Evolutionary conservation across 2,797 vertebrate genomes (phyloP).

Genomic region (Tangara arthus): DNA sequence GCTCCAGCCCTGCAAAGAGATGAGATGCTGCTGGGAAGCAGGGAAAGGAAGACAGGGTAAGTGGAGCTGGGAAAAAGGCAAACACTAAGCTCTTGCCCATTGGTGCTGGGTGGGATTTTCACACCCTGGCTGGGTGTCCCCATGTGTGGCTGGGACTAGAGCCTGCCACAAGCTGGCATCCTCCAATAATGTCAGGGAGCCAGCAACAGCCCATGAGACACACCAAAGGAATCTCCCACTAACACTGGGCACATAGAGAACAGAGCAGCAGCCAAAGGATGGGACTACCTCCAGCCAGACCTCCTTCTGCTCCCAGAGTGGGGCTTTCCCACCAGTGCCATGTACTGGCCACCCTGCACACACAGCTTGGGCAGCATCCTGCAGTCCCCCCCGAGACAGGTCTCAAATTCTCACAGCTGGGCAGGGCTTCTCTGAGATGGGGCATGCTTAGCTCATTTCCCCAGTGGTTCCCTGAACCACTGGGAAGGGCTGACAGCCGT

Average conservation of each 20-base stretch:
- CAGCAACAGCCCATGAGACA: neutral
- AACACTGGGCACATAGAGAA: fast-evolving
- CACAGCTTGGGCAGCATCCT: neutral
- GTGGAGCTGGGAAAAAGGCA: fast-evolving
- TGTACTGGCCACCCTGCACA: neutral
- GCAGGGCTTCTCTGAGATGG: neutral
- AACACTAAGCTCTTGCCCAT: neutral
- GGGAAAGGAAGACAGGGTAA: neutral
- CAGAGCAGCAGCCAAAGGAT: neutral
- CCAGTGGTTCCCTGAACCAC: neutral
- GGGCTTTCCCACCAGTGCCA: neutral
- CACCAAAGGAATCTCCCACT: neutral
- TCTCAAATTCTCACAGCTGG: neutral
- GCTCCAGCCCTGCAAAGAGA: neutral
- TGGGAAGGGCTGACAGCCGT: neutral
- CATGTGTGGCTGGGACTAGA: neutral
- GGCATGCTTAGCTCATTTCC: neutral
- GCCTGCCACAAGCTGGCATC: neutral
- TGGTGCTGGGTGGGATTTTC: neutral
- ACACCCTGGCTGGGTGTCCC: neutral
- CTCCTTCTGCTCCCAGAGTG: neutral
- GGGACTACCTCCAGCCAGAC: neutral
- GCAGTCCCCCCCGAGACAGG: no score
- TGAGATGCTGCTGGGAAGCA: neutral
- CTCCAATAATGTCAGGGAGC: neutral